Conservation (phyloP, 2,113 vertebrate species). For the Ameiurus melas region DNA sequence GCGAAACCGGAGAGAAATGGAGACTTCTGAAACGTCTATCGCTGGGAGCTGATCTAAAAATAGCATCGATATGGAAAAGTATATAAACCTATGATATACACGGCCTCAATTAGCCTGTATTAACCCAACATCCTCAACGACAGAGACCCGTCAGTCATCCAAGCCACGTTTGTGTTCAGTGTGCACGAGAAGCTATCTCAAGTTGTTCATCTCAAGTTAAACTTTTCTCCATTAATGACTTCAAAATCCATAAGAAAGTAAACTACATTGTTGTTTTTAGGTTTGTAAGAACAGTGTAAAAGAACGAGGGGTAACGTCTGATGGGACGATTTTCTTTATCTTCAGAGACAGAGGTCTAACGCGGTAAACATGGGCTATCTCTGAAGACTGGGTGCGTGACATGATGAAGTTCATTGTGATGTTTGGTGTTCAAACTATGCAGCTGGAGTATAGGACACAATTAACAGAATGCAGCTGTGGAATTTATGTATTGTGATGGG, state of each 20-base stretch:
- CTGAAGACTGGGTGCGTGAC: neutral
- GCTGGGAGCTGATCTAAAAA: neutral
- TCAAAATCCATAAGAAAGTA: neutral
- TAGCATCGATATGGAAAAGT: neutral
- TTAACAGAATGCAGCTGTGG: neutral
- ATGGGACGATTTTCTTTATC: neutral
- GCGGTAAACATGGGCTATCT: neutral
- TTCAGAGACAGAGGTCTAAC: neutral
- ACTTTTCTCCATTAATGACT: neutral
- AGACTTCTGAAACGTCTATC: neutral
- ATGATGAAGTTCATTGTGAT: neutral
- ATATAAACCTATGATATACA: neutral
- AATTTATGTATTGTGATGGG: neutral
- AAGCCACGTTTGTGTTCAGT: neutral
- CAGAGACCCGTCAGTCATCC: neutral
- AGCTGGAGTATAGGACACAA: neutral
- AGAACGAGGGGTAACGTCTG: neutral
- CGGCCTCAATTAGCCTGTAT: neutral
- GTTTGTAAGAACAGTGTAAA: neutral
- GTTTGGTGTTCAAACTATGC: neutral
- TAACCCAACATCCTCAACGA: neutral
- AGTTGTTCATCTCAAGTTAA: neutral
- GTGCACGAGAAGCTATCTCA: neutral
- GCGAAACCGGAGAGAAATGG: neutral
- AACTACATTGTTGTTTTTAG: neutral